These are phyloP conservation scores for Drosophila niveifrons DNA, from an alignment of 2,888 invertebrate genomes.

Conservation along the genomic window DNA sequence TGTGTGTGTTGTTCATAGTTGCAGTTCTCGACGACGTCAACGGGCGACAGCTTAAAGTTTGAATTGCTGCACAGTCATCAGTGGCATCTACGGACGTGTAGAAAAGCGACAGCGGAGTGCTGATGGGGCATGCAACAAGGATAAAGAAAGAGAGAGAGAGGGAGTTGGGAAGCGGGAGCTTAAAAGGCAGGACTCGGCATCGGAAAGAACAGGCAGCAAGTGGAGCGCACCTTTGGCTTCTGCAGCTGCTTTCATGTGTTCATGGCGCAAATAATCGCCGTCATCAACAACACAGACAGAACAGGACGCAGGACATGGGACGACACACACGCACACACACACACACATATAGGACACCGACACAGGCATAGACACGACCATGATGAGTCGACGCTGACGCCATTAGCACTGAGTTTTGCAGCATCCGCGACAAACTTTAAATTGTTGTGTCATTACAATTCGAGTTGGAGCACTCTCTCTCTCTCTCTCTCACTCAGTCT, in stretches of 20 bases:
- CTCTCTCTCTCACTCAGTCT: neutral
- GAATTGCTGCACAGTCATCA: constrained; percentile 73
- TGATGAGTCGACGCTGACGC: constrained; percentile 78
- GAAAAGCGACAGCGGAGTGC: neutral
- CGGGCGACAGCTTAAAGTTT: constrained; percentile 75
- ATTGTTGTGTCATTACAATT: constrained; percentile 81
- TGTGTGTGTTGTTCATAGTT: constrained; percentile 46
- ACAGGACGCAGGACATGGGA: constrained; percentile 34
- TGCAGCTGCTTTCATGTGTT: constrained; percentile 80
- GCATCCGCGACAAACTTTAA: constrained; percentile 82
- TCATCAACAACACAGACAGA: constrained; percentile 71
- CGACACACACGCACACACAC: constrained; percentile 11
- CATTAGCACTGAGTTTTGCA: constrained; percentile 80
- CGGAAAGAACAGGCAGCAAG: constrained; percentile 68
- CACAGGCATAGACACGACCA: constrained; percentile 27
- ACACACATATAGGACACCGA: constrained; percentile 6
- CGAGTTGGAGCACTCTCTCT: constrained; percentile 50
- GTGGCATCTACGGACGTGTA: neutral
- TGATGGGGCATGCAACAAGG: neutral
- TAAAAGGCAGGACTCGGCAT: constrained; percentile 16
- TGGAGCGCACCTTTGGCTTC: constrained; percentile 74
- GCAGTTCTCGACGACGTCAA: constrained; percentile 66
- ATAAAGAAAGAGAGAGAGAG: too few relatives aligned
- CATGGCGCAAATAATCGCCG: constrained; percentile 80
- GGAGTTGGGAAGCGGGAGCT: neutral